Conservation (phyloP, 2,797 vertebrate genomes). For the Leuciscus waleckii region DNA sequence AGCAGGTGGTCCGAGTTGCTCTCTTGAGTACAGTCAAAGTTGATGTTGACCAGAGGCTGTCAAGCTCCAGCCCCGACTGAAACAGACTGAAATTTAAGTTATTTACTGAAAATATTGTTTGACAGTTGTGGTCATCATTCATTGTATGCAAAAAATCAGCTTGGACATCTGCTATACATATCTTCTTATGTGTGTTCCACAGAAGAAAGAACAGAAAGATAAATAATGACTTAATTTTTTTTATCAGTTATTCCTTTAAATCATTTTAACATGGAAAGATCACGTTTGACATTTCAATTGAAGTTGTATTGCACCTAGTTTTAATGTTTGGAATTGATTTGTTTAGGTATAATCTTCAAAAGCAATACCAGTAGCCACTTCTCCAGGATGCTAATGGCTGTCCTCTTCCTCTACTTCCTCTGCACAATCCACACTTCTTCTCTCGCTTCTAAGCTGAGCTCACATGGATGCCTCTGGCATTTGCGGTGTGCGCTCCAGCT, state of each 20-base stretch:
- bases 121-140: neutral
- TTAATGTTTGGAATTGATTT: neutral
- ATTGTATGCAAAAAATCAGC: neutral
- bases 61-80: neutral
- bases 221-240: neutral
- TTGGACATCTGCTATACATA: neutral
- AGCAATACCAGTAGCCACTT: neutral
- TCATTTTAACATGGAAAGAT: neutral
- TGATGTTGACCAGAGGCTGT: too few relatives aligned
- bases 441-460: slow-evolving; percentile 73
- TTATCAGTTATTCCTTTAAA: neutral
- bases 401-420: slow-evolving; percentile 24
- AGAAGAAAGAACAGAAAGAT: neutral
- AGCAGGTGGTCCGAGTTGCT: neutral
- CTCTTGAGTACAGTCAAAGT: neutral
- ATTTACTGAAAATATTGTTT: too few relatives aligned
- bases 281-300: neutral
- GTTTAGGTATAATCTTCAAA: neutral
- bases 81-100: neutral
- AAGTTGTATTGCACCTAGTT: neutral
- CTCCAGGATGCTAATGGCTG: slow-evolving; percentile 16
- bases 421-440: slow-evolving; percentile 53
- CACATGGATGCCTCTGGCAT: slow-evolving; percentile 71
- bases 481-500: slow-evolving; percentile 70
- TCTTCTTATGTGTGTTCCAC: neutral